phyloP scores from a whole-genome alignment of 37 sponge, comb jelly and placozoan genomes.

The Hormiphora californensis region DNA sequence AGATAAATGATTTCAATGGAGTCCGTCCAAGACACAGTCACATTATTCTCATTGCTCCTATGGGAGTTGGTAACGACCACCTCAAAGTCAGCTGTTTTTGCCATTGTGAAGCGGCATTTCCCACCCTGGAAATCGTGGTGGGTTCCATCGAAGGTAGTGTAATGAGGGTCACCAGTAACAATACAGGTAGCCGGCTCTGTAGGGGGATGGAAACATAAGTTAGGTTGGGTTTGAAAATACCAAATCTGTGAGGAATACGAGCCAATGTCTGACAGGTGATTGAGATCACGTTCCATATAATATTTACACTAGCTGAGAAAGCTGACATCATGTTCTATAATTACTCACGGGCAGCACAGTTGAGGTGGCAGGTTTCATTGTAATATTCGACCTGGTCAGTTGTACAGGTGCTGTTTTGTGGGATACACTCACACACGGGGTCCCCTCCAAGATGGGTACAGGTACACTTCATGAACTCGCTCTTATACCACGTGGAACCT shows the following conservation, averaged over 20 bases:
- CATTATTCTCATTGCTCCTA: neutral
- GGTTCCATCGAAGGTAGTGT: conserved; percentile 23
- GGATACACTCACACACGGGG: neutral
- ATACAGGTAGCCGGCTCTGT: neutral
- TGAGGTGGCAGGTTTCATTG: neutral
- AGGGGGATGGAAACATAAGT: neutral
- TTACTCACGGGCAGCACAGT: neutral
- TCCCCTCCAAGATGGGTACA: neutral
- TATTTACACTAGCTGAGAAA: too few species aligned
- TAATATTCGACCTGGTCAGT: neutral
- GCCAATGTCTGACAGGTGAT: too few species aligned
- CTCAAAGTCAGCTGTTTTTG: neutral
- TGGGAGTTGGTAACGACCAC: neutral
- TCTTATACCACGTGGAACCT: conserved; percentile 3
- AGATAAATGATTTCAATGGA: neutral
- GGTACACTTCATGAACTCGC: conserved; percentile 34
- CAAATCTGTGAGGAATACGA: too few species aligned
- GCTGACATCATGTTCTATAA: neutral
- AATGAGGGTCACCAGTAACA: conserved; percentile 39
- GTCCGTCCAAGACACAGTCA: neutral
- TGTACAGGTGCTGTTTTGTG: neutral
- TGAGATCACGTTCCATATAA: too few species aligned
- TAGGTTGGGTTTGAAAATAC: too few species aligned
- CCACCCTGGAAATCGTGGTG: conserved; percentile 47
- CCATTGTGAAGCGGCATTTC: conserved; percentile 15